Conservation (phyloP, 2,113 vertebrate genomes). For the Ondatra zibethicus region DNA sequence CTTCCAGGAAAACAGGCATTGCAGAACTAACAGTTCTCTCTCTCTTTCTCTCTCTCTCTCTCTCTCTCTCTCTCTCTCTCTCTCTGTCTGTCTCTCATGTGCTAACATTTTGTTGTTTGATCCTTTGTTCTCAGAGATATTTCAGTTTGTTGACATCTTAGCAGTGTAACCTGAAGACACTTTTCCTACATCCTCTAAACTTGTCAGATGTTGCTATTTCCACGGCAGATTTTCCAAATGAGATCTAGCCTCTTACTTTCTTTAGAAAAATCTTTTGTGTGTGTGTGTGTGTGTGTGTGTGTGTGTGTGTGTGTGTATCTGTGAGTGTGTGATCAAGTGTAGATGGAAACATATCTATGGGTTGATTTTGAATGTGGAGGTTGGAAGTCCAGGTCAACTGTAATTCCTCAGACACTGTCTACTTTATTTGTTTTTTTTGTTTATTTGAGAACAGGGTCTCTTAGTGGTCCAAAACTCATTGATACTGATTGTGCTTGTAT, state of each 20-base stretch:
- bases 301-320: background rate
- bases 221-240: background rate
- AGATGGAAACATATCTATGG: background rate
- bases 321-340: background rate
- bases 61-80: too few relatives aligned
- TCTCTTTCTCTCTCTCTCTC: too few relatives aligned
- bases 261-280: background rate
- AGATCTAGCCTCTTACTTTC: background rate
- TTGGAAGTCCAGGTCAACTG: background rate
- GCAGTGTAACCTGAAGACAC: fast-evolving
- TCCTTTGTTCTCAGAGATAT: background rate
- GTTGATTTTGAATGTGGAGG: background rate
- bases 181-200: background rate
- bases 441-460: background rate
- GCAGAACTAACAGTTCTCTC: fast-evolving
- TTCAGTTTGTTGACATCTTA: background rate
- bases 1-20: background rate
- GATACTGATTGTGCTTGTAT: background rate
- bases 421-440: background rate
- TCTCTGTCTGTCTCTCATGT: background rate
- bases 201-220: background rate
- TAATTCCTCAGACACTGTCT: background rate
- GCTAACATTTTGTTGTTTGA: background rate
- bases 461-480: background rate
- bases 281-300: background rate